phyloP scores from a whole-genome alignment of 2,888 invertebrate genomes.

The Metopia argyrocephala region DNA sequence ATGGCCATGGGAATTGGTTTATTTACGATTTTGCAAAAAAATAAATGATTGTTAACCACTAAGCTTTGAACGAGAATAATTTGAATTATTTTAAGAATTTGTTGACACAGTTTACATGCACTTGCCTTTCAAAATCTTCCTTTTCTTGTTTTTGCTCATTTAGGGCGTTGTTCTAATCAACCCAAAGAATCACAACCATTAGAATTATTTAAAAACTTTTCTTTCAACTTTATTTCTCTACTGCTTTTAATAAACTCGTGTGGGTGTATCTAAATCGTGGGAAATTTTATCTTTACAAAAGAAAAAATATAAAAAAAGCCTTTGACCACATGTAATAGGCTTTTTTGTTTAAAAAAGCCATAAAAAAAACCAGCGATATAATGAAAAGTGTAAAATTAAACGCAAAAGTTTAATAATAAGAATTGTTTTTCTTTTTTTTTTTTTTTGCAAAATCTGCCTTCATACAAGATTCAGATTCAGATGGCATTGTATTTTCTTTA shows the following conservation, averaged over 20 bases:
- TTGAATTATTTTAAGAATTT: background rate
- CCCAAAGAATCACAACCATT: slow-evolving; percentile 22
- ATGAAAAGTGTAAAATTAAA: background rate
- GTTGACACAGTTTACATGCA: background rate
- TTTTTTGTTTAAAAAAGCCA: background rate
- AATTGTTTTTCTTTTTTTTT: slow-evolving; percentile 40
- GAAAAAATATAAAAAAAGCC: background rate
- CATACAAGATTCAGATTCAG: no score
- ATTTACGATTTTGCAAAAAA: slow-evolving; percentile 28
- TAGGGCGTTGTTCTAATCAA: slow-evolving; percentile 38
- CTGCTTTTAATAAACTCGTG: slow-evolving; percentile 45
- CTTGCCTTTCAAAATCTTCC: background rate
- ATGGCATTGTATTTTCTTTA: slow-evolving; percentile 36
- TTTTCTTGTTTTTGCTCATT: background rate
- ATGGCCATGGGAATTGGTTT: slow-evolving; percentile 67
- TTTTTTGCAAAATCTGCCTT: no score
- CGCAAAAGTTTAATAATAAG: slow-evolving; percentile 46
- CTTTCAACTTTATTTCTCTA: background rate
- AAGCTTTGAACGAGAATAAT: background rate
- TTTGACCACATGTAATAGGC: slow-evolving; percentile 46
- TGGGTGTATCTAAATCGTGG: slow-evolving; percentile 68
- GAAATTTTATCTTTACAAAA: slow-evolving; percentile 64
- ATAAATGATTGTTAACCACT: slow-evolving; percentile 57
- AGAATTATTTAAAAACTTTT: background rate
- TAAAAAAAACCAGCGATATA: background rate